phyloP scores from a whole-genome alignment of 2,797 vertebrate species.

The Lithobates pipiens region DNA sequence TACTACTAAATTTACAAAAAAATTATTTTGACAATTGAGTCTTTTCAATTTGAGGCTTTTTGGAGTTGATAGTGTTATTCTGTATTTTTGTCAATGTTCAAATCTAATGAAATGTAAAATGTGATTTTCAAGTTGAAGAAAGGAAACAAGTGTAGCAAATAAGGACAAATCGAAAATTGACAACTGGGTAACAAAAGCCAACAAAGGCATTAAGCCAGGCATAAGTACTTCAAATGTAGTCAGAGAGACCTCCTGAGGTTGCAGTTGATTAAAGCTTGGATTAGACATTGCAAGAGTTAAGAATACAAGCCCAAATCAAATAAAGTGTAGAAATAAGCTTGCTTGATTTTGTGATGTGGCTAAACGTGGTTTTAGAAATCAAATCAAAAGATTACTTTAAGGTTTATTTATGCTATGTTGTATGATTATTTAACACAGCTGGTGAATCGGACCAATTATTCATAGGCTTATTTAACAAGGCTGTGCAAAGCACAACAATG shows the following conservation, averaged over 20 bases:
- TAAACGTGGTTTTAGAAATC: no score
- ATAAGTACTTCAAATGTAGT: constrained; percentile 39
- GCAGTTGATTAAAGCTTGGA: constrained; percentile 27
- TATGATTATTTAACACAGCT: no score
- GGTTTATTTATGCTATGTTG: no score
- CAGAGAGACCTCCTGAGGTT: constrained; percentile 17
- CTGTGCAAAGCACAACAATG: no score
- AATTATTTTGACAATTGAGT: not conserved
- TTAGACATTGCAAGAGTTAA: constrained; percentile 3
- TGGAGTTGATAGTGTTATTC: not conserved
- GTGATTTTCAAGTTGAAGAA: constrained; percentile 15
- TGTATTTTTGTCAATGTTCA: constrained; percentile 25
- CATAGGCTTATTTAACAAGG: no score
- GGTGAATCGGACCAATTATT: no score
- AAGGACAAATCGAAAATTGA: constrained; percentile 20
- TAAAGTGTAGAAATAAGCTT: no score
- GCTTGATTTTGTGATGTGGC: no score
- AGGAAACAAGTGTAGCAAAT: constrained; percentile 39
- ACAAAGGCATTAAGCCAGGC: constrained; percentile 44
- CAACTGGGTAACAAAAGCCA: constrained; percentile 37
- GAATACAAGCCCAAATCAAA: no score
- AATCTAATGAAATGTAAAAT: constrained; percentile 41
- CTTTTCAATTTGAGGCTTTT: not conserved
- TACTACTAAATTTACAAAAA: not conserved
- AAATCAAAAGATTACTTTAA: no score